phyloP scores from a whole-genome alignment of 2,113 vertebrate genomes.

The Cercopithecus mona region DNA sequence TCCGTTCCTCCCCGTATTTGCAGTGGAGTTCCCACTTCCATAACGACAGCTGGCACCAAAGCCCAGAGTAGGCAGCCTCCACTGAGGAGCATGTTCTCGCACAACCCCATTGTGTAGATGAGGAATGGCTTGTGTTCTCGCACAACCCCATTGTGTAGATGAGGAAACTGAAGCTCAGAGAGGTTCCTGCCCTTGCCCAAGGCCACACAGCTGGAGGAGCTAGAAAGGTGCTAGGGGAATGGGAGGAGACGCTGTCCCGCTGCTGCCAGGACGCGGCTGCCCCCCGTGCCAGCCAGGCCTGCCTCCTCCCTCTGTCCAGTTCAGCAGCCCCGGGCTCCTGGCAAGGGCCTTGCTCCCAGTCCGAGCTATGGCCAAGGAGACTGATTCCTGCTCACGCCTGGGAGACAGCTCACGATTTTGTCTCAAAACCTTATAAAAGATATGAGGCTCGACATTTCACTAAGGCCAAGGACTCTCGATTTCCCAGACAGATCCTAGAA shows the following conservation, averaged over 20 bases:
- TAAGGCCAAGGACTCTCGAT: background rate
- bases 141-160: background rate
- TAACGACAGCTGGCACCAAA: too few species aligned
- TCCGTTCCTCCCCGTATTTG: fast-evolving
- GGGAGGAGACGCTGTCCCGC: background rate
- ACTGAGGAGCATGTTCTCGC: background rate
- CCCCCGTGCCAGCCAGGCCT: background rate
- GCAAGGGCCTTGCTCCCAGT: background rate
- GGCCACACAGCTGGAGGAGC: background rate
- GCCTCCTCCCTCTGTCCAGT: too few species aligned
- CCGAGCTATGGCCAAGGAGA: fast-evolving
- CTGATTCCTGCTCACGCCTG: fast-evolving
- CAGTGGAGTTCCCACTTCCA: fast-evolving
- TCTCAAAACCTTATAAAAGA: background rate
- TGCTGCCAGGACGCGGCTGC: background rate
- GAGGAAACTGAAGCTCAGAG: background rate
- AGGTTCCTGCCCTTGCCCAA: background rate
- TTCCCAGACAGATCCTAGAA: background rate
- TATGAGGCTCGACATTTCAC: fast-evolving
- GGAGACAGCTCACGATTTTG: background rate
- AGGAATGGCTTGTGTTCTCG: fast-evolving
- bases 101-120: background rate
- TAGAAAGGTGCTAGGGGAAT: too few species aligned
- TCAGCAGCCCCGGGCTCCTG: background rate
- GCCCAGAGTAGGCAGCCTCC: background rate